Percentiles rank a stretch among this genome's conserved stretches.
Conservation (phyloP, 2,797 vertebrate genomes). For the Catharus ustulatus region DNA sequence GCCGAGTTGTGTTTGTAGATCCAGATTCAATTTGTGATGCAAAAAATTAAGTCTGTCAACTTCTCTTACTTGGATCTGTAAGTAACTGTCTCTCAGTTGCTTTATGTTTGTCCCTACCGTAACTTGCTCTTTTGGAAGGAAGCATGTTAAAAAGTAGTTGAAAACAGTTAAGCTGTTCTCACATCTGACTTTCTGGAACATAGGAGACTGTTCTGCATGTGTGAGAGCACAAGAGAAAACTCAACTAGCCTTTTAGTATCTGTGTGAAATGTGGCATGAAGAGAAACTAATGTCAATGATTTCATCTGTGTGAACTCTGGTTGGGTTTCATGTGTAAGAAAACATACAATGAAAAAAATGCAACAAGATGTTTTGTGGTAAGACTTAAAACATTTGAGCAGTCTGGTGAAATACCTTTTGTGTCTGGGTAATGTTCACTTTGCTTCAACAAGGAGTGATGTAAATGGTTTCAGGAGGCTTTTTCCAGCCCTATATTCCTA, state of each 20-base stretch:
- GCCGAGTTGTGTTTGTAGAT: background rate
- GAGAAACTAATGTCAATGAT: background rate
- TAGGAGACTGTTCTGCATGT: background rate
- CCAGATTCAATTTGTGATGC: background rate
- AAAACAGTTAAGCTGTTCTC: background rate
- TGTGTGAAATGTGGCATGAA: background rate
- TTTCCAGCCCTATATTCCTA: background rate
- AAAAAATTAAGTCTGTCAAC: background rate
- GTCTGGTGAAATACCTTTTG: background rate
- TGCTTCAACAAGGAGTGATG: background rate
- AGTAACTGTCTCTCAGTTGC: background rate
- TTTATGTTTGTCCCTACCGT: background rate
- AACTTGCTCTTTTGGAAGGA: background rate
- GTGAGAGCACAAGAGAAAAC: background rate
- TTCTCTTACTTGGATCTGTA: background rate
- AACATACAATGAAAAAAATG: background rate
- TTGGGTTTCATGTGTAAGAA: background rate
- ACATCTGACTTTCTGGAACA: background rate
- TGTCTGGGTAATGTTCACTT: background rate
- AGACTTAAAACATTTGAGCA: background rate
- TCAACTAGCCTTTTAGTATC: background rate
- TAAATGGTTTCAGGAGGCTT: background rate
- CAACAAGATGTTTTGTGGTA: background rate
- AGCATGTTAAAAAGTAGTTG: background rate
- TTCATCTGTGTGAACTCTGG: background rate